A percentile compares a stretch with the other conserved stretches of the same genome.
Evolutionary conservation across 1,140 invertebrate species (phyloP).

Genomic region (Hypothenemus hampei): DNA sequence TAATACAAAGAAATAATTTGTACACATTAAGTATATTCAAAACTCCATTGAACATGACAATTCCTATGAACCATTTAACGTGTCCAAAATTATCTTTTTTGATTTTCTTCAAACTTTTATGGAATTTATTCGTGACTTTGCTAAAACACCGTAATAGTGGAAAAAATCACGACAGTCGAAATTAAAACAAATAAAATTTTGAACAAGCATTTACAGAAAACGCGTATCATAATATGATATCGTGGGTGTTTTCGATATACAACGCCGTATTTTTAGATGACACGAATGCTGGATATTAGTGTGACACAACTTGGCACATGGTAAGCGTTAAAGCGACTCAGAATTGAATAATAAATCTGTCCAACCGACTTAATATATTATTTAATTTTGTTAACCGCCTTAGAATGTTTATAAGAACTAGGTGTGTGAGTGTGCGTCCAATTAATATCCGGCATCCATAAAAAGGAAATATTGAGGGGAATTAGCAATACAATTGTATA

Average conservation of each 20-base stretch:
- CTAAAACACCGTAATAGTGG: too few species aligned
- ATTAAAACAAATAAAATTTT: neutral
- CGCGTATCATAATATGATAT: conserved; percentile 11
- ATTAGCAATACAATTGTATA: too few species aligned
- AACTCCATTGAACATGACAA: too few species aligned
- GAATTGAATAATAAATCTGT: conserved; percentile 23
- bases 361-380: conserved; percentile 3
- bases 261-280: conserved; percentile 19
- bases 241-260: conserved; percentile 14
- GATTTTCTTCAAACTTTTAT: too few species aligned
- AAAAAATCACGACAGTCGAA: too few species aligned
- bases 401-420: conserved; percentile 3
- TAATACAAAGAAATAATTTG: too few species aligned
- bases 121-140: too few species aligned
- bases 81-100: too few species aligned
- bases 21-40: too few species aligned
- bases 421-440: neutral
- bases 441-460: too few species aligned
- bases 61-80: too few species aligned
- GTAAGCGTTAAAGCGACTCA: conserved; percentile 1
- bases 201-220: neutral
- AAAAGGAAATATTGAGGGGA: too few species aligned
- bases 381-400: conserved; percentile 5
- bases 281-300: conserved; percentile 21
- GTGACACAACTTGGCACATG: conserved; percentile 22